Evolutionary conservation across 2,113 vertebrate species (phyloP).

Genomic region (Scomber japonicus): DNA sequence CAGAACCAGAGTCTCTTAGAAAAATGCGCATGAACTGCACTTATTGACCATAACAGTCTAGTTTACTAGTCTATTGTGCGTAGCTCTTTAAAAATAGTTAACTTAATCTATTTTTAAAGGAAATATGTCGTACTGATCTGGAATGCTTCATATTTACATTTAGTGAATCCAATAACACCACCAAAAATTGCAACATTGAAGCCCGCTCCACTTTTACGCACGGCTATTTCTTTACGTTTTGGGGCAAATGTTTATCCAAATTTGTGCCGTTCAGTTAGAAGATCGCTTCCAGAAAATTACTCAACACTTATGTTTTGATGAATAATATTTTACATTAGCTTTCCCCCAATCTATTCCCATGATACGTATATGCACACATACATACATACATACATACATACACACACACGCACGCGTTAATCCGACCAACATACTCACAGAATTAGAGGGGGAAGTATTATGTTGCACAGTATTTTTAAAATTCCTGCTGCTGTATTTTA

Average conservation of each 20-base stretch:
- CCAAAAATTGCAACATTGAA: slow-evolving; percentile 4
- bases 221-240: slow-evolving; percentile 36
- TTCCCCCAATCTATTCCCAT: neutral
- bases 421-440: neutral
- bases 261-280: neutral
- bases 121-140: neutral
- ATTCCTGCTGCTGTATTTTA: slow-evolving; percentile 8
- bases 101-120: neutral
- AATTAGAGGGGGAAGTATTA: neutral
- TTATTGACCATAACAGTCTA: neutral
- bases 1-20: neutral
- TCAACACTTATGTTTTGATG: neutral
- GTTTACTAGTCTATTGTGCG: slow-evolving; percentile 9
- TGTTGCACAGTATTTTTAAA: neutral
- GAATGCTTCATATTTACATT: slow-evolving; percentile 38
- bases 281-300: slow-evolving; percentile 1
- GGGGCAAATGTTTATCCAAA: slow-evolving; percentile 32
- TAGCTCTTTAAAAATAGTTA: slow-evolving; percentile 14
- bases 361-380: neutral
- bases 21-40: slow-evolving; percentile 8
- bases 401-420: slow-evolving; percentile 7
- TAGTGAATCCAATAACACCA: slow-evolving; percentile 20
- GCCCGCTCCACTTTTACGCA: slow-evolving; percentile 63
- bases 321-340: slow-evolving; percentile 2
- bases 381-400: too few relatives aligned